Evolutionary conservation across 2,888 invertebrate species (phyloP).

Genomic region (Oscheius sp.): DNA sequence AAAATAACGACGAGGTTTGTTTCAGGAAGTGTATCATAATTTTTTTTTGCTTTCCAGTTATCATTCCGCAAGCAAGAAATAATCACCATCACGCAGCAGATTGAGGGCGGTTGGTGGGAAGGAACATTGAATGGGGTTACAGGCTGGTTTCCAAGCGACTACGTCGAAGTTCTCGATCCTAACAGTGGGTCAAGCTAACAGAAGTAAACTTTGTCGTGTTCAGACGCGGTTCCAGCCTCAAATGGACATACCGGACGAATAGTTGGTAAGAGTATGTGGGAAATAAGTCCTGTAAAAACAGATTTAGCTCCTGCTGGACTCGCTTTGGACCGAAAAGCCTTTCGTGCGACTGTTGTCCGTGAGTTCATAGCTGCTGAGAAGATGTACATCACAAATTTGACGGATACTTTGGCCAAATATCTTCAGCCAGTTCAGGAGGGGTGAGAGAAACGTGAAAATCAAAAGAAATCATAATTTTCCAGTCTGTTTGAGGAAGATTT

Average conservation of each 20-base stretch:
- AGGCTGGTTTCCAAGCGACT: constrained; percentile 72
- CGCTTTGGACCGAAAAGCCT: constrained; percentile 35
- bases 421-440: constrained; percentile 26
- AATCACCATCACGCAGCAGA: constrained; percentile 89
- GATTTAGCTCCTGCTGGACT: constrained; percentile 11
- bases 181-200: constrained; percentile 43
- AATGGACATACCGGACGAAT: constrained; percentile 22
- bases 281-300: neutral
- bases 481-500: constrained; percentile 76
- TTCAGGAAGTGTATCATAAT: neutral
- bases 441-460: constrained; percentile 7
- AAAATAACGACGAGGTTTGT: constrained; percentile 93
- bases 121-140: constrained; percentile 81
- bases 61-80: constrained; percentile 95
- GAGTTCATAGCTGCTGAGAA: constrained; percentile 43
- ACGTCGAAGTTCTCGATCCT: constrained; percentile 53
- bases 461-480: constrained; percentile 9
- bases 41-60: constrained; percentile 78
- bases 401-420: constrained; percentile 37
- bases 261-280: neutral
- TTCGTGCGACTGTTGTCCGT: constrained; percentile 41
- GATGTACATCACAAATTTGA: constrained; percentile 54
- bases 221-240: constrained; percentile 2
- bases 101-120: constrained; percentile 99
- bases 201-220: neutral